phyloP scores from a whole-genome alignment of 2,888 invertebrate species.

The Epicampocera succincta region DNA sequence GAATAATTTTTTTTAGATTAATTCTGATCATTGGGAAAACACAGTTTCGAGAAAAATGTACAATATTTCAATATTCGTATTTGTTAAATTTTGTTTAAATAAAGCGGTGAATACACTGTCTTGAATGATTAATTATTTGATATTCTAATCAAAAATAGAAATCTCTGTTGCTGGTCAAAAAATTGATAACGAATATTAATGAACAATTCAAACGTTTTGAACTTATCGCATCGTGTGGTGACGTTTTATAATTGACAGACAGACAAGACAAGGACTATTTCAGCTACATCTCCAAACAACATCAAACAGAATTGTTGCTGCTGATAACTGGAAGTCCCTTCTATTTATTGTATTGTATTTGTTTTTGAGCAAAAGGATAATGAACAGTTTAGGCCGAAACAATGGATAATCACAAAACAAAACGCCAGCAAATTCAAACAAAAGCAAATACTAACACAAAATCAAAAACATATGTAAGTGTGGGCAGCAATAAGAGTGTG shows the following conservation, averaged over 20 bases:
- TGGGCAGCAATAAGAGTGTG: no score
- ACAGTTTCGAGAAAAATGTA: background rate
- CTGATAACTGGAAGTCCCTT: slow-evolving; percentile 55
- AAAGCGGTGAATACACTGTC: background rate
- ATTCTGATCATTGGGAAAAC: no score
- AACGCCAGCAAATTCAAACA: slow-evolving; percentile 20
- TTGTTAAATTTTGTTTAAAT: no score
- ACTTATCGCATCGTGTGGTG: slow-evolving; percentile 52
- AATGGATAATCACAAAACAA: slow-evolving; percentile 66
- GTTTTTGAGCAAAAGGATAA: slow-evolving; percentile 50
- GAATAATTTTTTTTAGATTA: no score
- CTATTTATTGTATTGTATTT: slow-evolving; percentile 21
- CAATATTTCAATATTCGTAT: background rate
- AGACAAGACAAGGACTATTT: slow-evolving; percentile 19
- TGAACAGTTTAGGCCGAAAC: slow-evolving; percentile 70
- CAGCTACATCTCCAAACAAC: slow-evolving; percentile 46
- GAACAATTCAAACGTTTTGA: slow-evolving; percentile 56
- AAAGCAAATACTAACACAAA: slow-evolving; percentile 6
- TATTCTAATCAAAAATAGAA: slow-evolving; percentile 46
- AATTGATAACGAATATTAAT: slow-evolving; percentile 56
- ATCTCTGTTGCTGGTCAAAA: slow-evolving; percentile 20
- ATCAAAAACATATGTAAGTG: background rate
- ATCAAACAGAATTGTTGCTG: slow-evolving; percentile 49
- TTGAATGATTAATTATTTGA: slow-evolving; percentile 61
- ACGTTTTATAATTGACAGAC: slow-evolving; percentile 35